Percentiles rank a stretch among this genome's conserved stretches.
Evolutionary conservation across 2,797 vertebrate genomes (phyloP).

Genomic region (Bradypodion ventrale): DNA sequence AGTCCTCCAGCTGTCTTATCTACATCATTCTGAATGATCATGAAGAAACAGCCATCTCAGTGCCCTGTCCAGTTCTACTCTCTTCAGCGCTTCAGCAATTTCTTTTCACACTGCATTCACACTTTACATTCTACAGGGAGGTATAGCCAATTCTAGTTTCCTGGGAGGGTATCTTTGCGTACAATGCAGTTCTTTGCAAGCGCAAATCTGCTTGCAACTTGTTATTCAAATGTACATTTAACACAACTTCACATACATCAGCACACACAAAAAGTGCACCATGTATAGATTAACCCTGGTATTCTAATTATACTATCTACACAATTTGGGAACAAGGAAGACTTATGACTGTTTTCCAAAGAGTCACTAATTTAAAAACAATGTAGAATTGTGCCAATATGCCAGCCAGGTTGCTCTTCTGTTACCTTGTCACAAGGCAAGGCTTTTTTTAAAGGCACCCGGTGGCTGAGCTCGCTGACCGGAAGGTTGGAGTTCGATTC

Average conservation of each 20-base stretch:
- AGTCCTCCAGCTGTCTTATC: background rate
- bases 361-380: background rate
- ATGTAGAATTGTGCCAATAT: background rate
- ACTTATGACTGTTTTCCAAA: background rate
- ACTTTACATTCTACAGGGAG: background rate
- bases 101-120: background rate
- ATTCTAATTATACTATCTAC: background rate
- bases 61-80: background rate
- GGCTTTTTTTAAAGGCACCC: background rate
- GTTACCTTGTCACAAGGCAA: background rate
- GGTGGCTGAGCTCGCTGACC: too few relatives aligned
- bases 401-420: background rate
- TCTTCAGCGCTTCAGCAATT: background rate
- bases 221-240: background rate
- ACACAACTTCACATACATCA: background rate
- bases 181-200: background rate
- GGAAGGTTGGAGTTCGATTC: too few relatives aligned
- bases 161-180: too few relatives aligned
- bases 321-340: background rate
- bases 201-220: background rate
- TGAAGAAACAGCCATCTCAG: background rate
- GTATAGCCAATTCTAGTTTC: background rate
- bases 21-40: background rate
- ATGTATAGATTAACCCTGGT: background rate
- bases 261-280: background rate